These are phyloP conservation scores for Xestoiulus laeticollis DNA, from an alignment of 2,888 invertebrate genomes.

Conservation along the genomic window DNA sequence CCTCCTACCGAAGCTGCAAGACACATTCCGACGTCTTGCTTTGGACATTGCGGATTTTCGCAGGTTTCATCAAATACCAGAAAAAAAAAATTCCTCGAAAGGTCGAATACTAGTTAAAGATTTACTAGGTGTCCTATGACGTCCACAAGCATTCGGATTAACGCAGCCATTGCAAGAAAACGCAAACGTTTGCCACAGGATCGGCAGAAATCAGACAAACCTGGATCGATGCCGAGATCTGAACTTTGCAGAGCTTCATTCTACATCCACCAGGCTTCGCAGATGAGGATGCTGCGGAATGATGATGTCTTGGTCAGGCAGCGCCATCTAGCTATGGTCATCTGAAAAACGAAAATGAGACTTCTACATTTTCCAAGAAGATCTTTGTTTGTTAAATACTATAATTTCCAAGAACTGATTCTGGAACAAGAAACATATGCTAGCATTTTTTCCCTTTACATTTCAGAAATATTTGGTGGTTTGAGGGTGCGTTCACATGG, in stretches of 20 bases:
- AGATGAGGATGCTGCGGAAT: neutral
- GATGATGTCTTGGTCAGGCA: neutral
- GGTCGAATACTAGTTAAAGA: conserved; percentile 17
- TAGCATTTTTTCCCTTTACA: too few relatives aligned
- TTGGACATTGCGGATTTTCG: conserved; percentile 36
- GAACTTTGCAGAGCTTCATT: neutral
- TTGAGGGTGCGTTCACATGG: too few relatives aligned
- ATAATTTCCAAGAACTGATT: too few relatives aligned
- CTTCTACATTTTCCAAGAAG: too few relatives aligned
- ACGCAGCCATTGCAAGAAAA: neutral
- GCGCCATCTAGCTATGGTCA: neutral
- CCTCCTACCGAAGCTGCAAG: neutral
- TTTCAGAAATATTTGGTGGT: too few relatives aligned
- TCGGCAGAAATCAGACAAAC: neutral
- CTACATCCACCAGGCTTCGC: neutral
- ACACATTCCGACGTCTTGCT: neutral
- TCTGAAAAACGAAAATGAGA: neutral
- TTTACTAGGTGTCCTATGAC: neutral
- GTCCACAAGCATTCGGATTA: neutral
- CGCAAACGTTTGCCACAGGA: neutral
- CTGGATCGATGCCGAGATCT: neutral
- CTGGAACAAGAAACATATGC: too few relatives aligned
- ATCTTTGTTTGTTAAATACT: too few relatives aligned
- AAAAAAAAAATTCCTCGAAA: too few relatives aligned
- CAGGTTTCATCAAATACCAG: neutral